Percentiles rank a stretch among this genome's conserved stretches.
These are phyloP conservation scores for Laticauda colubrina DNA, from an alignment of 2,113 vertebrate species.

Conservation along the genomic window DNA sequence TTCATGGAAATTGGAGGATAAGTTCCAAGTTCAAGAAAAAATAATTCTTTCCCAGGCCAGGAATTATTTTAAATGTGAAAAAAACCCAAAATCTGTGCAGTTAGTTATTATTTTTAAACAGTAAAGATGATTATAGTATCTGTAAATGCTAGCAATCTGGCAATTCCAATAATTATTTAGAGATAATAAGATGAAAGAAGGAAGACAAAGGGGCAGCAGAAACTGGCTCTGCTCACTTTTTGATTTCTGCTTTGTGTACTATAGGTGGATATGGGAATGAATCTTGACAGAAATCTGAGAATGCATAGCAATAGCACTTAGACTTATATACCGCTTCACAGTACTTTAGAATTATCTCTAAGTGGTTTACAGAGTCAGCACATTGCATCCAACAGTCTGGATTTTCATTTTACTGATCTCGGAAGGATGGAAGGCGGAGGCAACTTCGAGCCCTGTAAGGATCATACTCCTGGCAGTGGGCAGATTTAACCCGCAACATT, in stretches of 20 bases:
- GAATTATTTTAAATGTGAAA: not conserved
- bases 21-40: not conserved
- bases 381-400: not conserved
- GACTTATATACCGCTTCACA: not conserved
- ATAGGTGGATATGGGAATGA: not conserved
- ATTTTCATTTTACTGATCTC: not conserved
- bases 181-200: not conserved
- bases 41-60: not conserved
- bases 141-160: not conserved
- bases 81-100: not conserved
- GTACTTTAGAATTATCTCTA: not conserved
- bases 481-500: not conserved
- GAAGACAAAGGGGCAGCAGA: not conserved
- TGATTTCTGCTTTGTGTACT: not conserved
- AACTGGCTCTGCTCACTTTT: not conserved
- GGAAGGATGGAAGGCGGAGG: not conserved
- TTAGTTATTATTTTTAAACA: not conserved
- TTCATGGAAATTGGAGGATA: not conserved
- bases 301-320: not conserved
- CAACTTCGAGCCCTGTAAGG: not conserved
- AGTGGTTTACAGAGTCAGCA: not conserved
- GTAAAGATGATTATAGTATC: not conserved
- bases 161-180: not conserved
- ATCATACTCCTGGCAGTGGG: not conserved
- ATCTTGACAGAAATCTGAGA: not conserved